Conservation (phyloP, 2,888 invertebrate genomes). For the Pilophorus perplexus region DNA sequence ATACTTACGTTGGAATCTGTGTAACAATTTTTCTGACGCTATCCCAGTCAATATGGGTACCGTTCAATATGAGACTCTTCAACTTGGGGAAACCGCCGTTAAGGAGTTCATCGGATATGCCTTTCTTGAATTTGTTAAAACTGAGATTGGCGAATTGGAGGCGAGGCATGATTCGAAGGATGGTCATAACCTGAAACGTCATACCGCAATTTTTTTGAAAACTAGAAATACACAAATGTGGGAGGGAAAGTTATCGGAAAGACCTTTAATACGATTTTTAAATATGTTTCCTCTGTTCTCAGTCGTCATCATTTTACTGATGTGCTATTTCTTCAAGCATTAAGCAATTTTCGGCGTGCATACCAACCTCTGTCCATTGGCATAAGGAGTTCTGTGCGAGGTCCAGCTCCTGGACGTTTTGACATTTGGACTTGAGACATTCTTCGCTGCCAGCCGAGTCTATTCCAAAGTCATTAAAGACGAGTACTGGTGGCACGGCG, state of each 20-base stretch:
- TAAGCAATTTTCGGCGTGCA: not conserved
- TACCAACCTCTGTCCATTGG: constrained; percentile 79
- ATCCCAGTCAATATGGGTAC: constrained; percentile 82
- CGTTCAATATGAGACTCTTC: constrained; percentile 65
- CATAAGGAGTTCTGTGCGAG: constrained; percentile 87
- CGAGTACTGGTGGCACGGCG: constrained; percentile 73
- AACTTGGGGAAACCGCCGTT: constrained; percentile 49
- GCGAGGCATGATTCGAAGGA: constrained; percentile 82
- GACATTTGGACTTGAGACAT: constrained; percentile 76
- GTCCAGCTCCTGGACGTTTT: constrained; percentile 89
- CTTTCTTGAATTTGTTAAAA: constrained; percentile 77
- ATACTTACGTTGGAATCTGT: constrained; percentile 64
- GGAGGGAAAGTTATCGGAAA: constrained; percentile 47
- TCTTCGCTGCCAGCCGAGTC: constrained; percentile 82
- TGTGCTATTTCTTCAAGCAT: not conserved
- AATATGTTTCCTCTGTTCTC: too few relatives aligned
- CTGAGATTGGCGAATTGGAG: constrained; percentile 89
- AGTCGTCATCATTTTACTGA: too few relatives aligned
- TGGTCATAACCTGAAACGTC: constrained; percentile 82
- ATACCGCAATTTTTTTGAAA: too few relatives aligned
- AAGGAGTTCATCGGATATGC: constrained; percentile 54
- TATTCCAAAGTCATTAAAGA: constrained; percentile 88
- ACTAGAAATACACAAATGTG: too few relatives aligned
- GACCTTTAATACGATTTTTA: too few relatives aligned
- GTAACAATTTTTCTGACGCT: constrained; percentile 74